phyloP scores from a whole-genome alignment of 2,113 vertebrate genomes.

The Nibea albiflora region DNA sequence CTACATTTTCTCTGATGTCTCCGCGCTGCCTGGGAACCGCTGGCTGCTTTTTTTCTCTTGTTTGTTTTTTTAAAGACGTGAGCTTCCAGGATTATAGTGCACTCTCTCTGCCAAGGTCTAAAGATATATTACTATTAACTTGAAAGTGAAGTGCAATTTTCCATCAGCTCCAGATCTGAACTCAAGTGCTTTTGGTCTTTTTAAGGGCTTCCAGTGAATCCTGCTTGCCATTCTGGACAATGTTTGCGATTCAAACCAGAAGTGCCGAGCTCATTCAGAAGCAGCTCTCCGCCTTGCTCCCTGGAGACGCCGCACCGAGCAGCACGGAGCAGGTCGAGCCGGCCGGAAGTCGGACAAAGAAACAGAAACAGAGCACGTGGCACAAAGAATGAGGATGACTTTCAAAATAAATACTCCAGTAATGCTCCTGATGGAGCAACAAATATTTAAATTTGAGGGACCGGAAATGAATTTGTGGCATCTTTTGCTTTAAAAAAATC shows the following conservation, averaged over 20 bases:
- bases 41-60: not conserved
- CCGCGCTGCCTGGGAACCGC: constrained; percentile 24
- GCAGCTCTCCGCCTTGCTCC: no score
- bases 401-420: no score
- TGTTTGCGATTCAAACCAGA: no score
- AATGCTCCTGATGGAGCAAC: no score
- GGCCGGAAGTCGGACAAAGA: no score
- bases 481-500: not conserved
- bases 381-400: no score
- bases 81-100: constrained; percentile 27
- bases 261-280: no score
- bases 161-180: constrained; percentile 3
- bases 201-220: not conserved
- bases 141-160: constrained; percentile 11
- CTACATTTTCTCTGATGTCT: constrained; percentile 65
- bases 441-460: no score
- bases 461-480: not conserved
- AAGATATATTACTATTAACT: constrained; percentile 26
- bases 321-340: no score
- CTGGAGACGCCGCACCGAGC: no score
- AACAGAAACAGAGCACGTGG: no score
- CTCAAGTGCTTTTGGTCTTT: not conserved
- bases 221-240: not conserved
- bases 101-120: constrained; percentile 26
- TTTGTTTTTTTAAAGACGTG: constrained; percentile 11